Conservation (phyloP, 2,888 invertebrate species). For the Spisula subtruncata region DNA sequence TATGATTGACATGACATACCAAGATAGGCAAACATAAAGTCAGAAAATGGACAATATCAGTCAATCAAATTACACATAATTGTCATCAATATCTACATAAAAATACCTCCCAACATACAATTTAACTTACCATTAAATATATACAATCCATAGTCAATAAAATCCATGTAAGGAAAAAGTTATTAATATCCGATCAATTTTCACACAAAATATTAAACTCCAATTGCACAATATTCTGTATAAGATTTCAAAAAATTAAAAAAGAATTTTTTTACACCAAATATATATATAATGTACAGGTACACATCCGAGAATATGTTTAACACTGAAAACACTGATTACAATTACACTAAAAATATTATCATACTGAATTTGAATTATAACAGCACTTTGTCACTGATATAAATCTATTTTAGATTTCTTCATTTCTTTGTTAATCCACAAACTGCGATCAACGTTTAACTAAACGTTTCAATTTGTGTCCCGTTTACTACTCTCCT, state of each 20-base stretch:
- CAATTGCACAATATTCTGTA: neutral
- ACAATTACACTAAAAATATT: conserved; percentile 23
- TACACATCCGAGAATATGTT: neutral
- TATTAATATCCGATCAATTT: neutral
- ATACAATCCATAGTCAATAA: conserved; percentile 9
- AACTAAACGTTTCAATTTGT: conserved; percentile 38
- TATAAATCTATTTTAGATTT: conserved; percentile 23
- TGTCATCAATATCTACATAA: neutral
- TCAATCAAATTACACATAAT: conserved; percentile 11
- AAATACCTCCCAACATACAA: neutral
- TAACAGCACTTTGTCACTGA: conserved; percentile 29
- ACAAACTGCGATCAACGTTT: conserved; percentile 30
- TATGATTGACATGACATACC: neutral
- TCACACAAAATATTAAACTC: conserved; percentile 12
- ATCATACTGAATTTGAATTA: conserved; percentile 24
- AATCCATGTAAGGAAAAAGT: neutral
- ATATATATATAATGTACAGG: neutral
- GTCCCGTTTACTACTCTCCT: conserved; percentile 20
- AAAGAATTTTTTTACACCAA: neutral
- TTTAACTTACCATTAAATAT: conserved; percentile 22
- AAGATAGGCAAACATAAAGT: neutral
- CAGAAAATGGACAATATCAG: neutral
- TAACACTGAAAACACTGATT: conserved; percentile 4
- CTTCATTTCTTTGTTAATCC: conserved; percentile 33
- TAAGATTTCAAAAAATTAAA: neutral